These are phyloP conservation scores for Forficula auricularia DNA, from an alignment of 1,140 invertebrate species.

Conservation along the genomic window DNA sequence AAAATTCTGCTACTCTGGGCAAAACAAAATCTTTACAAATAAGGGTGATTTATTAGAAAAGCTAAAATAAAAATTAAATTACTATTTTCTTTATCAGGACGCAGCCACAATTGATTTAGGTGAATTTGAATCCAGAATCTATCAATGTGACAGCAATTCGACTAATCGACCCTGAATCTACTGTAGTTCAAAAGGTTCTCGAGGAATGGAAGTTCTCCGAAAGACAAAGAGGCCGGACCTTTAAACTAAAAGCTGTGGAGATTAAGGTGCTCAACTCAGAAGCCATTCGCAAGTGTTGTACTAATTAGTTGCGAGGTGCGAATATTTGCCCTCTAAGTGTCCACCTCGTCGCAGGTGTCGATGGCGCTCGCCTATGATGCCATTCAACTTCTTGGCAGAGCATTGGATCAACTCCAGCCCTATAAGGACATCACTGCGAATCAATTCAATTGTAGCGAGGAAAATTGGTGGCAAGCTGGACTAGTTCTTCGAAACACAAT, in stretches of 20 bases:
- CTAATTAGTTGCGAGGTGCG: constrained; percentile 12
- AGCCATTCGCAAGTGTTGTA: background rate
- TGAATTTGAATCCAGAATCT: constrained; percentile 30
- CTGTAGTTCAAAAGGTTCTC: constrained; percentile 15
- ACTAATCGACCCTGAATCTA: constrained; percentile 24
- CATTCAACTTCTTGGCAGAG: constrained; percentile 31
- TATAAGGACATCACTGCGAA: constrained; percentile 20
- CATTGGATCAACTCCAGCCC: constrained; percentile 28
- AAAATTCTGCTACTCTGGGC: no score
- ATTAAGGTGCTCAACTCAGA: constrained; percentile 2
- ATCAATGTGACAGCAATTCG: constrained; percentile 31
- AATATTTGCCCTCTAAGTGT: background rate
- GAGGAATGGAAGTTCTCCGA: constrained; percentile 3
- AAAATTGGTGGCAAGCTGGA: no score
- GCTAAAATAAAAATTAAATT: no score
- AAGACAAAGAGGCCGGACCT: background rate
- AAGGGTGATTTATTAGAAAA: no score
- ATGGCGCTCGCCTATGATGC: constrained; percentile 40
- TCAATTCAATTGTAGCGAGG: constrained; percentile 27
- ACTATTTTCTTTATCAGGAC: constrained; percentile 21
- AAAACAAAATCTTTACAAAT: no score
- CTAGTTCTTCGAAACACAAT: no score
- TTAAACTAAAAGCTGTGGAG: background rate
- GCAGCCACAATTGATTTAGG: constrained; percentile 29
- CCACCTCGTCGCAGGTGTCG: constrained; percentile 29